These are phyloP conservation scores for Cartodere bifasciata DNA, from an alignment of 2,888 invertebrate species.

Conservation along the genomic window DNA sequence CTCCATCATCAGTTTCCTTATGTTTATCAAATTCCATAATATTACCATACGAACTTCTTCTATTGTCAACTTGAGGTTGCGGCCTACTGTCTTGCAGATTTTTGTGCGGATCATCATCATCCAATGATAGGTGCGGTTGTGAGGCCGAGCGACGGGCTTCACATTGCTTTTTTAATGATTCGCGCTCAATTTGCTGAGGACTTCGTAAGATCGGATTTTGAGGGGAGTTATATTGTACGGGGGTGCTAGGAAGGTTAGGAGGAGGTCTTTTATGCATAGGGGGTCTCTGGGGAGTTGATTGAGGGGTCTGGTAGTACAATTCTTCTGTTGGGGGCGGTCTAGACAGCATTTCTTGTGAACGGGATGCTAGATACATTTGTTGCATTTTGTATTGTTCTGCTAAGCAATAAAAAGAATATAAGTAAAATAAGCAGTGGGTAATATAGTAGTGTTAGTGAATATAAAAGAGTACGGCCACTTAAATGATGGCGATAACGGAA, in stretches of 20 bases:
- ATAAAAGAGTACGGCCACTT: no score
- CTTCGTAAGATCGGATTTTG: no score
- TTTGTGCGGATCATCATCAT: constrained; percentile 32
- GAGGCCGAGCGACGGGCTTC: constrained; percentile 49
- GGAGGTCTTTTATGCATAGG: no score
- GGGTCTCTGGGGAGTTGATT: no score
- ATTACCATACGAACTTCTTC: constrained; percentile 49
- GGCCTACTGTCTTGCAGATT: constrained; percentile 21
- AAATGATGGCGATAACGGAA: no score
- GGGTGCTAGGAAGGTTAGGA: no score
- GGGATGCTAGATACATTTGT: no score
- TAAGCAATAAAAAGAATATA: no score
- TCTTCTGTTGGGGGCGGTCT: constrained; percentile 8
- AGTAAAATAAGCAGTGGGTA: no score
- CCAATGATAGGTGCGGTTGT: constrained; percentile 51
- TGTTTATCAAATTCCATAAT: constrained; percentile 37
- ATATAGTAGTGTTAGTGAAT: no score
- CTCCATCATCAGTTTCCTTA: constrained; percentile 39
- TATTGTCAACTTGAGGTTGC: constrained; percentile 31
- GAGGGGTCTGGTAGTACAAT: constrained; percentile 7
- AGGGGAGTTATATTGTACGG: no score
- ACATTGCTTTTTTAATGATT: constrained; percentile 42
- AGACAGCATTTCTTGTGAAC: constrained; percentile 36
- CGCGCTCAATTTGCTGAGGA: constrained; percentile 49
- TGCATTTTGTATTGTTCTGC: no score